phyloP scores from a whole-genome alignment of 2,797 vertebrate species.

The Glossophaga mutica region DNA sequence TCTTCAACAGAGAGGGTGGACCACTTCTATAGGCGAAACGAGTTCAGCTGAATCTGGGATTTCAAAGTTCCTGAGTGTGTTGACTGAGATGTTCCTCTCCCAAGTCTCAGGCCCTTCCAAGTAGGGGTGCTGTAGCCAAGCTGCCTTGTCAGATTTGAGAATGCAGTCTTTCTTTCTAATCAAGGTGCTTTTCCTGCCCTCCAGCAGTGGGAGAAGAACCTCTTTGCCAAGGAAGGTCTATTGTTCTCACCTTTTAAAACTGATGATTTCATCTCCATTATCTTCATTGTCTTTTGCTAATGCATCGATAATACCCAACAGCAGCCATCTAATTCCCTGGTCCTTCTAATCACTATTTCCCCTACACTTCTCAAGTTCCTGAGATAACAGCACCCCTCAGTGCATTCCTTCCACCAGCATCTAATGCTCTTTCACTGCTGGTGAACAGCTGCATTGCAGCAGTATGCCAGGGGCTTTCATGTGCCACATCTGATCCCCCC shows the following conservation, averaged over 20 bases:
- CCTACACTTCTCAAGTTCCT: background rate
- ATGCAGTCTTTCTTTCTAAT: background rate
- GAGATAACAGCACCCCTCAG: too few species aligned
- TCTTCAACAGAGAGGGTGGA: background rate
- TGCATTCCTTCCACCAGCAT: background rate
- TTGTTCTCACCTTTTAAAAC: background rate
- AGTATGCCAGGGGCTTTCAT: background rate
- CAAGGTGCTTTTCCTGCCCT: background rate
- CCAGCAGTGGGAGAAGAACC: background rate
- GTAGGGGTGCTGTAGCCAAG: background rate
- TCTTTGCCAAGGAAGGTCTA: background rate
- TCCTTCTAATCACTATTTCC: background rate
- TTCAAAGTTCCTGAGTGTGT: background rate
- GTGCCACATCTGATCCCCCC: too few species aligned
- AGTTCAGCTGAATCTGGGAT: background rate
- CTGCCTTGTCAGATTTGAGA: background rate
- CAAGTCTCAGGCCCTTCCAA: background rate
- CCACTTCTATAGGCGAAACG: background rate
- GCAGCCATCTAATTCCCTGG: background rate
- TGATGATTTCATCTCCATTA: background rate
- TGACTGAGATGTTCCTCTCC: background rate
- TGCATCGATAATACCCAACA: background rate
- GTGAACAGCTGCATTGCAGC: background rate
- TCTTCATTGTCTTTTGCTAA: background rate
- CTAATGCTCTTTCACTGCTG: background rate